A percentile compares a stretch with the other conserved stretches of the same genome.
Conservation (phyloP, 92 coral and sea anemone species). For the Palythoa heliodiscus region DNA sequence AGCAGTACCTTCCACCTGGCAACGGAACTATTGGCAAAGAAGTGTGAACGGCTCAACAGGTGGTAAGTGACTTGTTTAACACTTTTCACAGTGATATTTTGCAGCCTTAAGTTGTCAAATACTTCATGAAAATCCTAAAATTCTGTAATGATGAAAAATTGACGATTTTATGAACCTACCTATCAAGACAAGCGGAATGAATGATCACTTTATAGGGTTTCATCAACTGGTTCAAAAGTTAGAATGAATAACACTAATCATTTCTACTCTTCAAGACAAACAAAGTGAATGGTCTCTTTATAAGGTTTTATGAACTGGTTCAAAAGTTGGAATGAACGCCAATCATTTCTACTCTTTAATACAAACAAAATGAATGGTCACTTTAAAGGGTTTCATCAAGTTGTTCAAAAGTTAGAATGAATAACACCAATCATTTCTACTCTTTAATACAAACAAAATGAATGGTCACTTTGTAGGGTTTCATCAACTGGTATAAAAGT, state of each 20-base stretch:
- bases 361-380: neutral
- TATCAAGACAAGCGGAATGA: neutral
- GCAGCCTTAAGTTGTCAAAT: neutral
- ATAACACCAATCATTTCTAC: too few relatives aligned
- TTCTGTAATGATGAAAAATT: neutral
- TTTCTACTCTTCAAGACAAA: neutral
- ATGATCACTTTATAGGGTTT: too few relatives aligned
- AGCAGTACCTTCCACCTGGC: slow-evolving; percentile 69
- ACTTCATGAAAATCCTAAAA: neutral
- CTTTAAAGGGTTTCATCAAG: too few relatives aligned
- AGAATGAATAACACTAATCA: too few relatives aligned
- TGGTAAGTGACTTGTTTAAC: slow-evolving; percentile 58
- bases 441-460: neutral
- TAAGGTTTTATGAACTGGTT: neutral
- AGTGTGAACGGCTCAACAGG: slow-evolving; percentile 83
- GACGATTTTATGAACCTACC: neutral
- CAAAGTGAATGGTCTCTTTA: neutral
- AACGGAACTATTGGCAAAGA: slow-evolving; percentile 69
- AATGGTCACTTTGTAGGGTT: neutral
- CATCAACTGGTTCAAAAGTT: too few relatives aligned
- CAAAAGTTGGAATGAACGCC: neutral
- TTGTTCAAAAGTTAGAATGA: too few relatives aligned
- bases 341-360: too few relatives aligned
- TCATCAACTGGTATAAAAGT: neutral
- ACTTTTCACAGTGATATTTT: neutral